Conservation (phyloP, 2,797 vertebrate species). For the Lepus townsendii region DNA sequence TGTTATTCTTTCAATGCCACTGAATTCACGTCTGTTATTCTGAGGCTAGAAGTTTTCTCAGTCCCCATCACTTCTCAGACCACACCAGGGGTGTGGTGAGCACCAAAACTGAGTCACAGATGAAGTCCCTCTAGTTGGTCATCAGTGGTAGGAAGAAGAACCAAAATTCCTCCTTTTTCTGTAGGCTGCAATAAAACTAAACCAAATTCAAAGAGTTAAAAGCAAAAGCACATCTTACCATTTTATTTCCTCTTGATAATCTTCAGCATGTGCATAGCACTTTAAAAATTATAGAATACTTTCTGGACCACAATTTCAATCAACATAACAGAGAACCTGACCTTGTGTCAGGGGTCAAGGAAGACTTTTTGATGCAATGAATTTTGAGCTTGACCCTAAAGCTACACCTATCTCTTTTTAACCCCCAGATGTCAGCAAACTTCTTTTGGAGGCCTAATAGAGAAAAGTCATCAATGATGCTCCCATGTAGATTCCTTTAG, state of each 20-base stretch:
- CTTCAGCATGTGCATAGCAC: neutral
- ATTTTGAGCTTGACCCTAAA: neutral
- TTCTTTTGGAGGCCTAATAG: neutral
- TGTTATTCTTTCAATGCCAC: slow-evolving; percentile 37
- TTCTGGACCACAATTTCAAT: neutral
- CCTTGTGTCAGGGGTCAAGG: neutral
- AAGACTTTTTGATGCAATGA: neutral
- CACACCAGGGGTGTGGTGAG: slow-evolving; percentile 38
- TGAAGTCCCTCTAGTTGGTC: slow-evolving; percentile 19
- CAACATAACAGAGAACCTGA: neutral
- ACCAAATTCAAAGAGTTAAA: slow-evolving; percentile 16
- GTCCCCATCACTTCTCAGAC: neutral
- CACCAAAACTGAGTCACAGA: slow-evolving; percentile 28
- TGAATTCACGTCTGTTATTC: slow-evolving; percentile 33
- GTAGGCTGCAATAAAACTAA: slow-evolving; percentile 4
- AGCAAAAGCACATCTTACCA: neutral
- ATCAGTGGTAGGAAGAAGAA: neutral
- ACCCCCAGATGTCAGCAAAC: neutral
- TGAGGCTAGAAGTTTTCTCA: slow-evolving; percentile 10
- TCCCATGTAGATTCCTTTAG: neutral
- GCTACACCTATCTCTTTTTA: neutral
- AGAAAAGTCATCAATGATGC: neutral
- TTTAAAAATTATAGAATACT: neutral
- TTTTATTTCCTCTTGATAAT: neutral
- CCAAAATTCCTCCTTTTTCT: slow-evolving; percentile 23